Base-by-base conservation (phyloP, 2,113 vertebrate genomes). In the Notiomystis cincta region DNA sequence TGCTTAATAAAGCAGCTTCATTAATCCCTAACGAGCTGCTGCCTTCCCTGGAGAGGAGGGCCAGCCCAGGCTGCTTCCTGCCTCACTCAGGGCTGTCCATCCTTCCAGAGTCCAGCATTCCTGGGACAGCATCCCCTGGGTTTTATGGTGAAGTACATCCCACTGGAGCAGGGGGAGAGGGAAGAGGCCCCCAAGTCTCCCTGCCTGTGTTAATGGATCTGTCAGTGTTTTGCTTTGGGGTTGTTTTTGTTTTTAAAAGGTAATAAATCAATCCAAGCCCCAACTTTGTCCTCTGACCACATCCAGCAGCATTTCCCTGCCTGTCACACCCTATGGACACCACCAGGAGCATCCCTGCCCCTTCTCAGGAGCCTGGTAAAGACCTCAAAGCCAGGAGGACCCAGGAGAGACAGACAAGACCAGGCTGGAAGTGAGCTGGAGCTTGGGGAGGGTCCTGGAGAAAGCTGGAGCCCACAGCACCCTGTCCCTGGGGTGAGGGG, bases 231-330 rank as follows among this genome's bases (percentile, higher is more conserved):
- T 50, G 85, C 25, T 91, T 50, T 40, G 9, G 45, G 47, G 7
- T 48, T 53, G 15, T 1, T 31, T 27, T 37, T 28, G n/a, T 7
- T 53, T 13, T 56, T 67, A 78, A 93, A 93, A 93, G 87, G 72
- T 76, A 90, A 97, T 93, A 96, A 97, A 96, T 65, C 80, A 62
- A 33, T 11, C 83, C 79, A 88, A 73, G 66, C 67, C 47, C 25
- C 10, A 1, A 0, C 19, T 64, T 22, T 4, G 27, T 85, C 21
- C 69, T 37, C 37, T 75, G 28, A 12, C 37, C 37, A 31, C 35
- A 22, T 12, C n/a, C 18, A 2, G 35, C 11, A 10, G 7, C 4
- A 0, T 17, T 42, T 28, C 20, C 38, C 53, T 31, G 22, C 13
- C 0, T 2, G 33, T 62, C 51, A 18, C 75, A 48, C 21, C 22